Base-by-base conservation (phyloP, 2,888 invertebrate species). In the Notodonta ziczac region DNA sequence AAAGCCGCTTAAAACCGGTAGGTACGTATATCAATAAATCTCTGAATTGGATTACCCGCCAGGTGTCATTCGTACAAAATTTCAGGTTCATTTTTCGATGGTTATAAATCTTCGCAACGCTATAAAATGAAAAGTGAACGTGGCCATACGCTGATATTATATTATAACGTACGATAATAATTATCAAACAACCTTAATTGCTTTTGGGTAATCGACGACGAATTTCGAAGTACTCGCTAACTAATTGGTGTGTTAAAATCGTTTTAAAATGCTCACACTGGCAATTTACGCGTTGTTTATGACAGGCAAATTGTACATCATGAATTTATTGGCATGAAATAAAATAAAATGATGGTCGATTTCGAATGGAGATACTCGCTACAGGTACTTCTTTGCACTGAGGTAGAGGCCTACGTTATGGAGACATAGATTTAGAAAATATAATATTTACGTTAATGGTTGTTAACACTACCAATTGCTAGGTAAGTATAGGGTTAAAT, bases 201-300 rank as follows among this genome's bases (percentile, higher is more conserved):
- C 70, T 72, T 24, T 73, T 55, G 58, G 63, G 54, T 70, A 70
- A 72, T 73, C 70, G 66, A 75, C 70, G 70, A 73, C 59, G 59
- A 66, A 67, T 70, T 73, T 62, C 65, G 66, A 58, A 62, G 60
- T 66, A 66, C 61, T 62, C 56, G 65, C 58, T 73, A 63, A 69
- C 67, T 74, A 81, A 81, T 80, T 72, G 68, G 71, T 72, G 63
- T 65, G 74, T 68, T 69, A 61, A 70, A 78, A 77, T 76, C 70
- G 74, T 70, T 70, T 70, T 73, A 65, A 74, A 76, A 71, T 72
- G 69, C 63, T 57, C 66, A 61, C 63, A 67, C 60, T 61, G 64
- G 61, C 69, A 71, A 71, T 78, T 74, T 76, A 62, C 69, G 44
- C 48, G 65, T 74, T 70, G 78, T 77, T 78, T 78, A 78, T 66